Percentiles rank a stretch among this genome's conserved stretches.
These are phyloP conservation scores for Dendrocincla fuliginosa DNA, from an alignment of 2,797 vertebrate species.

Conservation along the genomic window DNA sequence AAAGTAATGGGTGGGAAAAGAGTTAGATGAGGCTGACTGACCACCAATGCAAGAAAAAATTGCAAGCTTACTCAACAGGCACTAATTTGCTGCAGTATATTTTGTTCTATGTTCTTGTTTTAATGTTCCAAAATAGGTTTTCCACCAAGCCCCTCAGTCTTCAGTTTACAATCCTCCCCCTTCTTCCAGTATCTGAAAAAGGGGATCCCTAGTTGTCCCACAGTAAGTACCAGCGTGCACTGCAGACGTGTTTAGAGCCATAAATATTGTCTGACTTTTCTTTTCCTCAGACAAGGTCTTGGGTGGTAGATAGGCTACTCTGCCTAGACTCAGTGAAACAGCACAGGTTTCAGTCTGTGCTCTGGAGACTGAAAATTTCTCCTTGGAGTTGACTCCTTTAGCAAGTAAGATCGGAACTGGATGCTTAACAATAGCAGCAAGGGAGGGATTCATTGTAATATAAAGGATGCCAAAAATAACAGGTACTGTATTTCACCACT, in stretches of 20 bases:
- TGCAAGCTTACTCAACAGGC: neutral
- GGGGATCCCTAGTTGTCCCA: neutral
- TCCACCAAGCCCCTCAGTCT: neutral
- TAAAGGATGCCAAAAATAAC: slow-evolving; percentile 3
- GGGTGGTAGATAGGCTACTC: neutral
- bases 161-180: neutral
- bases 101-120: neutral
- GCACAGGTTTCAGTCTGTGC: neutral
- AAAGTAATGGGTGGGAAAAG: neutral
- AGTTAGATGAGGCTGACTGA: neutral
- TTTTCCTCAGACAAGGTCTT: neutral
- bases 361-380: neutral
- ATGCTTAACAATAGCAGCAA: neutral
- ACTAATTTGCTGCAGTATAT: neutral
- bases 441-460: neutral
- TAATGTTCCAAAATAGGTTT: neutral
- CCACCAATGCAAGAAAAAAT: neutral
- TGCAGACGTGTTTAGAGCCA: neutral
- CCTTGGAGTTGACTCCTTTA: neutral
- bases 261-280: neutral
- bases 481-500: neutral
- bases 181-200: neutral
- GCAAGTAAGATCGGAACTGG: neutral
- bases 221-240: neutral
- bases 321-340: neutral